These are phyloP conservation scores for Hirtodrosophila cameraria DNA, from an alignment of 2,888 invertebrate genomes.

Conservation along the genomic window DNA sequence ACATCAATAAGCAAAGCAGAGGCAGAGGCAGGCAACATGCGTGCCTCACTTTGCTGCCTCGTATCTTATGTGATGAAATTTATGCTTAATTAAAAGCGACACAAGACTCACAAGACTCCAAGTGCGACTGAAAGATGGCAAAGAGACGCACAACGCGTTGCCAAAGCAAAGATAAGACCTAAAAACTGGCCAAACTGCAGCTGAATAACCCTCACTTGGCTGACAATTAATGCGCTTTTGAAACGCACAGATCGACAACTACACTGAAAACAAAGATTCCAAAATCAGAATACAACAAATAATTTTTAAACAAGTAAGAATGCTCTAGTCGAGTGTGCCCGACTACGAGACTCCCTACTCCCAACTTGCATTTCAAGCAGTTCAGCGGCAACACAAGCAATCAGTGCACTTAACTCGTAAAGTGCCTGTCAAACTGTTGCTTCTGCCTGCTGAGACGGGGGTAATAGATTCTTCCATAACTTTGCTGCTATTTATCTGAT, in stretches of 20 bases:
- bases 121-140: constrained; percentile 26
- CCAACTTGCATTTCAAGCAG: too few species aligned
- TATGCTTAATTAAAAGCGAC: constrained; percentile 83
- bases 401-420: too few species aligned
- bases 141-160: constrained; percentile 52
- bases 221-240: constrained; percentile 79
- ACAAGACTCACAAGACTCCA: constrained; percentile 48
- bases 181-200: constrained; percentile 5
- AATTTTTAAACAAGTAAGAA: too few species aligned
- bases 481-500: too few species aligned
- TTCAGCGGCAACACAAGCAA: too few species aligned
- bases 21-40: constrained; percentile 49
- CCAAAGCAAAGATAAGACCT: constrained; percentile 48
- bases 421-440: too few species aligned
- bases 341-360: too few species aligned
- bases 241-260: constrained; percentile 76
- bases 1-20: constrained; percentile 67
- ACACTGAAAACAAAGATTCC: not conserved
- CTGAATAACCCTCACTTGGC: constrained; percentile 41
- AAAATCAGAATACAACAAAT: too few species aligned
- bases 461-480: too few species aligned
- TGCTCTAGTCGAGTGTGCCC: too few species aligned
- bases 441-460: too few species aligned
- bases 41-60: constrained; percentile 64
- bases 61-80: constrained; percentile 82